Conservation (phyloP, 1,140 invertebrate species). For the Dinoponera quadriceps region DNA sequence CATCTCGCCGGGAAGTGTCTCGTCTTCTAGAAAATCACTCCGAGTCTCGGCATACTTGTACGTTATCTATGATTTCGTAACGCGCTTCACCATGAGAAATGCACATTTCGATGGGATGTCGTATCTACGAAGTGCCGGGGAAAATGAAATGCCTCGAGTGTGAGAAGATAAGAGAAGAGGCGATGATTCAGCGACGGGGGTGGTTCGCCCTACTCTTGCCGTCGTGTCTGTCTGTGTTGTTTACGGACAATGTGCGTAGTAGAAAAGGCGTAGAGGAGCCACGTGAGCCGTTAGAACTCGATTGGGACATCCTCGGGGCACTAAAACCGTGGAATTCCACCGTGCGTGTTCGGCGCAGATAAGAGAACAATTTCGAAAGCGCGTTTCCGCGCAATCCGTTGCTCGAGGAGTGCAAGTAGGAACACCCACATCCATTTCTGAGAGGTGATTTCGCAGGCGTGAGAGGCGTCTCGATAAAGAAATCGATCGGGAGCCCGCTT, state of each 20-base stretch:
- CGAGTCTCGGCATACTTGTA: too few species aligned
- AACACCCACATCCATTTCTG: neutral
- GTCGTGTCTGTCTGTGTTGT: constrained; percentile 35
- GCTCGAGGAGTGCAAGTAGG: too few species aligned
- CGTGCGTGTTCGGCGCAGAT: neutral
- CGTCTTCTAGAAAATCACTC: too few species aligned
- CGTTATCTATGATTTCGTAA: constrained; percentile 10
- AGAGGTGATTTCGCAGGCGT: neutral
- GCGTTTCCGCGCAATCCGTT: too few species aligned
- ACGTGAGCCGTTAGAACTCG: constrained; percentile 29
- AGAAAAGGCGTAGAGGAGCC: constrained; percentile 24
- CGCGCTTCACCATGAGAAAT: constrained; percentile 56
- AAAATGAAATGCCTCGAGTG: constrained; percentile 57
- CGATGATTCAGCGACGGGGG: constrained; percentile 44
- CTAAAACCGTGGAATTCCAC: neutral
- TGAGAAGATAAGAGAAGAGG: constrained; percentile 67
- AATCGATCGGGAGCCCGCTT: neutral
- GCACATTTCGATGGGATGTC: constrained; percentile 19
- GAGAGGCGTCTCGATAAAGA: neutral
- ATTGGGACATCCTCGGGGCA: neutral
- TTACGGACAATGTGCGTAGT: constrained; percentile 51
- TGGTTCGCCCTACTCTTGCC: constrained; percentile 12
- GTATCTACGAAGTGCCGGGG: constrained; percentile 62
- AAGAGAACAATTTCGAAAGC: constrained; percentile 15
- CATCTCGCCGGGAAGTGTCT: too few species aligned